phyloP scores from a whole-genome alignment of 2,797 vertebrate species.

The Austrolebias charrua region DNA sequence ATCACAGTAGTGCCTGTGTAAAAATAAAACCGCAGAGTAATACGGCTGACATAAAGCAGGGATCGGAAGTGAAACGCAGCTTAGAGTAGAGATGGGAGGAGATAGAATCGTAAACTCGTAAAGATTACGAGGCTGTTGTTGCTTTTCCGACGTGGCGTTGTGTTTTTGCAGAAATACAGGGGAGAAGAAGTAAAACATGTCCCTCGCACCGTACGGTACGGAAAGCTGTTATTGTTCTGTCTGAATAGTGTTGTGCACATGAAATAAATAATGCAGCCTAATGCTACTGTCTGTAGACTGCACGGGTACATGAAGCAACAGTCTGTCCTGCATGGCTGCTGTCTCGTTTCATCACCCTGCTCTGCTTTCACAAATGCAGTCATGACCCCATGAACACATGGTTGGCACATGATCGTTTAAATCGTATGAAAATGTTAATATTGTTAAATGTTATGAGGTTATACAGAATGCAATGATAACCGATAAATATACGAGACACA shows the following conservation, averaged over 20 bases:
- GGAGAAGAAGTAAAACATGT: conserved; percentile 4
- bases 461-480: no score
- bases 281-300: conserved; percentile 38
- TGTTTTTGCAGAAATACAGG: conserved; percentile 14
- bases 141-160: conserved; percentile 31
- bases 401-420: conserved; percentile 11
- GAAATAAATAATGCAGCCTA: conserved; percentile 59
- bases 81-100: conserved; percentile 24
- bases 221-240: conserved; percentile 54
- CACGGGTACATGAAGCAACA: conserved; percentile 56
- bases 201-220: conserved; percentile 5
- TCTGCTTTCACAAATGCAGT: not conserved
- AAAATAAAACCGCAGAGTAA: conserved; percentile 36
- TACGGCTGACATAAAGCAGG: conserved; percentile 31
- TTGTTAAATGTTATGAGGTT: no score
- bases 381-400: conserved; percentile 21
- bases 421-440: no score
- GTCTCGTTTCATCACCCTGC: conserved; percentile 13
- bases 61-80: conserved; percentile 47
- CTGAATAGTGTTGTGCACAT: conserved; percentile 47
- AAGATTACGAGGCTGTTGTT: conserved; percentile 21
- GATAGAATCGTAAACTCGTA: conserved; percentile 12
- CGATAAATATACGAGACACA: no score
- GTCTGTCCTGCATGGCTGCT: conserved; percentile 18
- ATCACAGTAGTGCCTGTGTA: conserved; percentile 43